These are phyloP conservation scores for Colletes latitarsis DNA, from an alignment of 1,140 invertebrate species.

Conservation along the genomic window DNA sequence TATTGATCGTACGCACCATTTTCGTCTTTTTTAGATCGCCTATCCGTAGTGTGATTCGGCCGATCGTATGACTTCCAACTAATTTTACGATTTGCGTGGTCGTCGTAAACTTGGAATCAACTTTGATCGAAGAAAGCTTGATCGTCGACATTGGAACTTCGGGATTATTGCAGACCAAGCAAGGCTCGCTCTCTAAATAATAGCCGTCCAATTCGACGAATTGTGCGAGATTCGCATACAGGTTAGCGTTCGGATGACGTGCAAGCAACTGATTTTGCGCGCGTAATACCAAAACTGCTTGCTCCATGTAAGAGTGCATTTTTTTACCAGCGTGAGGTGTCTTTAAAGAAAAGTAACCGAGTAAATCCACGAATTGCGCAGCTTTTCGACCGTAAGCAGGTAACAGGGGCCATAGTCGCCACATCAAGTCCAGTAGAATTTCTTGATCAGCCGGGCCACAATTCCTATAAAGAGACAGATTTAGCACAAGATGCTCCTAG, in stretches of 20 bases:
- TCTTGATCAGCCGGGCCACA: constrained; percentile 90
- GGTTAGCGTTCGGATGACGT: constrained; percentile 95
- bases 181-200: constrained; percentile 98
- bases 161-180: constrained; percentile 98
- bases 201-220: constrained; percentile 97
- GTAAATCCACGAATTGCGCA: constrained; percentile 96
- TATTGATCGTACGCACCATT: constrained; percentile 97
- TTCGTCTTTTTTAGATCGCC: constrained; percentile 97
- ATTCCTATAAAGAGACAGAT: constrained; percentile 81
- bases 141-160: constrained; percentile 95
- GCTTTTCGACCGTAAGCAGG: constrained; percentile 96
- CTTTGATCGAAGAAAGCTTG: constrained; percentile 96
- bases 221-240: constrained; percentile 95
- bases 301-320: constrained; percentile 90
- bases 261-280: constrained; percentile 93
- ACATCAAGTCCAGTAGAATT: constrained; percentile 90
- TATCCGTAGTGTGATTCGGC: constrained; percentile 95
- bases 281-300: constrained; percentile 91
- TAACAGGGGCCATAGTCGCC: constrained; percentile 95
- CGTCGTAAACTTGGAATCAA: constrained; percentile 98
- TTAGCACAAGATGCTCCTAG: too few species aligned
- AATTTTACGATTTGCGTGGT: constrained; percentile 98
- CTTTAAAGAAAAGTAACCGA: constrained; percentile 96
- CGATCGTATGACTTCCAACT: constrained; percentile 96
- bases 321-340: constrained; percentile 84